Base-by-base conservation (phyloP, 1,140 invertebrate genomes). In the Drosophila sproati region DNA sequence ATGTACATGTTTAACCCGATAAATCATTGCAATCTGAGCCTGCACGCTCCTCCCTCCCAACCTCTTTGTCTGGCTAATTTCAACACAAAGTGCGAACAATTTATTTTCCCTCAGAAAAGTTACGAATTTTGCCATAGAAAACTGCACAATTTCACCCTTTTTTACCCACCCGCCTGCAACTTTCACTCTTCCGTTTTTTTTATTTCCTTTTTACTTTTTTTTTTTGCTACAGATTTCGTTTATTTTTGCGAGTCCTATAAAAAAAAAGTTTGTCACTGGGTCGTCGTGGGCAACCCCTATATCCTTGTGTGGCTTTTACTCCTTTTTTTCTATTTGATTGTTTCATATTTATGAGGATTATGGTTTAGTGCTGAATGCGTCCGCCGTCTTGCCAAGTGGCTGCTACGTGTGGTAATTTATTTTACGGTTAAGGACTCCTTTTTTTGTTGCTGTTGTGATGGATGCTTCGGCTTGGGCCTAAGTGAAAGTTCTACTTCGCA, bases 311-410 rank as follows among this genome's bases (percentile, higher is more conserved):
- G 50, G 31, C 48, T 68, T 80, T 88, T 78, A 82, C 75, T 80
- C 67, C 70, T 52, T 74, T 80, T 77, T 87, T 87, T 20, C 20
- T 87, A 88, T 88, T 83, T 88, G 83, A 88, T 88, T 88, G 85
- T 88, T 88, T 88, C 77, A 80, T 88, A 88, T 88, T 88, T 88
- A 80, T 88, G 83, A 83, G 83, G 83, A 88, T 88, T 88, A 88
- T 82, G 80, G 77, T 52, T 78, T 56, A 82, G 77, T 80, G 78
- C 51, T 74, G 81, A 73, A 50, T 80, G 66, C 59, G 20, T 20
- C 55, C 64, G 39, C 43, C 48, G 61, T 56, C 37, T 28, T 54
- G 43, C 50, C 63, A 76, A 54, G 72, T 79, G 73, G 55, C 29
- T 51, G 55, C 61, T 63, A 80, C 73, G 77, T 87, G 83, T 56